phyloP scores from a whole-genome alignment of 2,113 vertebrate genomes.

The Heterocephalus glaber region DNA sequence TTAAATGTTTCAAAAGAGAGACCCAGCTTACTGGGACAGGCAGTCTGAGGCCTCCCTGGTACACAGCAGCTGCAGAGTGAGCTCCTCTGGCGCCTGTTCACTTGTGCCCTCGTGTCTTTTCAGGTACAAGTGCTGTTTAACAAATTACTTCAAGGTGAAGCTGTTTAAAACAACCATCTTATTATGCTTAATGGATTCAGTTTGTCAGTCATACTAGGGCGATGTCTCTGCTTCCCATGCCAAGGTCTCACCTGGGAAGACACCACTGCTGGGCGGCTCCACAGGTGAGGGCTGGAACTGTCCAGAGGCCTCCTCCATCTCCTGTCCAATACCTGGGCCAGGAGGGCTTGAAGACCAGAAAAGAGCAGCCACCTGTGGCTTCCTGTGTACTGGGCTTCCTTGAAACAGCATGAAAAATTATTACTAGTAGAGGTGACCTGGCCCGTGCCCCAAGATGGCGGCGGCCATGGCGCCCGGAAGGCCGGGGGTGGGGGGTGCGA shows the following conservation, averaged over 20 bases:
- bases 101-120: neutral
- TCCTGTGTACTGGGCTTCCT: neutral
- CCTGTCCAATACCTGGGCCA: neutral
- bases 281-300: neutral
- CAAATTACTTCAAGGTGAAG: neutral
- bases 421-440: too few relatives aligned
- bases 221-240: neutral
- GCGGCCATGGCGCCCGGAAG: too few relatives aligned
- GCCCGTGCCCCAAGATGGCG: too few relatives aligned
- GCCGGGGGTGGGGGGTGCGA: too few relatives aligned
- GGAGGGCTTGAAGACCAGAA: neutral
- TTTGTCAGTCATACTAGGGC: neutral
- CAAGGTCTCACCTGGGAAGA: neutral
- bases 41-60: neutral
- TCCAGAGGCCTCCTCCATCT: neutral
- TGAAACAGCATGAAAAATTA: neutral
- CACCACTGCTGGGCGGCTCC: neutral
- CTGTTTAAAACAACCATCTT: neutral
- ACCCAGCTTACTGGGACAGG: neutral
- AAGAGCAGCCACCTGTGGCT: neutral
- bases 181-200: neutral
- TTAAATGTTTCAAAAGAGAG: neutral
- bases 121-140: neutral
- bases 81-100: neutral
- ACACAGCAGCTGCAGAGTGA: neutral